A percentile compares a stretch with the other conserved stretches of the same genome.
phyloP scores from a whole-genome alignment of 2,113 vertebrate species.

The Sapayoa aenigma region DNA sequence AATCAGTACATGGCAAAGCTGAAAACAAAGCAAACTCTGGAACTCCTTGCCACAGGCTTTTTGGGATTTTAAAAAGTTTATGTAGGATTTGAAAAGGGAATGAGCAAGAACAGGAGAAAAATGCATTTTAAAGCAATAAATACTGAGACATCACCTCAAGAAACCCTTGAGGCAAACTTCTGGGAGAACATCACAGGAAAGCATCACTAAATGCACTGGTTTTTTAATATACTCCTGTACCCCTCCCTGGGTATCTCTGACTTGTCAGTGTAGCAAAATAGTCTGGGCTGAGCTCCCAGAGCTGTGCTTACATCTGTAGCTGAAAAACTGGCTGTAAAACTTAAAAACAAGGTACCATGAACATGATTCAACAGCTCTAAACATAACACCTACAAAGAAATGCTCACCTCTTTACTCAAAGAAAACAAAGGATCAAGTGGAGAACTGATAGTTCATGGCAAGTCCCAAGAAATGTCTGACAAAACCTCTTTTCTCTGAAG shows the following conservation, averaged over 20 bases:
- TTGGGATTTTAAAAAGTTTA: background rate
- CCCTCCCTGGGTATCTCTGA: background rate
- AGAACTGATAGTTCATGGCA: background rate
- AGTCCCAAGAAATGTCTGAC: background rate
- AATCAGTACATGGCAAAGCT: background rate
- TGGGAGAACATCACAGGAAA: background rate
- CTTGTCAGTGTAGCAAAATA: background rate
- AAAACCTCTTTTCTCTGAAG: background rate
- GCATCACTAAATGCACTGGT: background rate
- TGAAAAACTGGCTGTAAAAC: background rate
- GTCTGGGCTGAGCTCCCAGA: background rate
- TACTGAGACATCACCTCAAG: background rate
- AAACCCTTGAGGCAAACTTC: background rate
- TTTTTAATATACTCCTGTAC: background rate
- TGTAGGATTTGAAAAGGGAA: background rate
- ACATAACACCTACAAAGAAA: background rate
- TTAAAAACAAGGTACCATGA: background rate
- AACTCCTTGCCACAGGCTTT: background rate
- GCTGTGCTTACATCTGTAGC: background rate
- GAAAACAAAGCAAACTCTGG: background rate
- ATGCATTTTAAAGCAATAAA: background rate
- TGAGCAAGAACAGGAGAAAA: background rate
- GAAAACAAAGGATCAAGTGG: background rate
- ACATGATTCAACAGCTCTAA: background rate
- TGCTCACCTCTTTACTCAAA: background rate